These are phyloP conservation scores for Phalanger gymnotis DNA, from an alignment of 2,797 vertebrate species.

Conservation along the genomic window DNA sequence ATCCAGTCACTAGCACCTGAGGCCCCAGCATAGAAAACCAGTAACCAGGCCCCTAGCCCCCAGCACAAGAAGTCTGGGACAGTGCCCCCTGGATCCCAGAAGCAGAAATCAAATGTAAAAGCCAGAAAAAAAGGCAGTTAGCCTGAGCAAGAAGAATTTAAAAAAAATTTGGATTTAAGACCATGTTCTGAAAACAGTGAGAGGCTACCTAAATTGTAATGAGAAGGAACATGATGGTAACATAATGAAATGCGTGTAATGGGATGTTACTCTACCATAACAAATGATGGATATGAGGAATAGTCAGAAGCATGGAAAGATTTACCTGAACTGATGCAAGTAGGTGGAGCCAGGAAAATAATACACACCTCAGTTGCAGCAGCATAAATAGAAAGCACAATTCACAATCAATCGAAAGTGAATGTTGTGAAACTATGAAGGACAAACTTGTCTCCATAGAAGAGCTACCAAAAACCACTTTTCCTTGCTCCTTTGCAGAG, in stretches of 20 bases:
- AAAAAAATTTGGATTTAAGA: background rate
- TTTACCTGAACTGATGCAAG: background rate
- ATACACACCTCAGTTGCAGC: background rate
- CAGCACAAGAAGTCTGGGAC: too few relatives aligned
- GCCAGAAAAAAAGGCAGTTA: too few relatives aligned
- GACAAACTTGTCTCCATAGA: background rate
- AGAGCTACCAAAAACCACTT: background rate
- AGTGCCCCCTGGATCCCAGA: too few relatives aligned
- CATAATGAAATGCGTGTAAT: background rate
- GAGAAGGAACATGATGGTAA: background rate
- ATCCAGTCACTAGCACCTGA: too few relatives aligned
- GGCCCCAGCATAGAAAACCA: too few relatives aligned
- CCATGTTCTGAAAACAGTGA: background rate
- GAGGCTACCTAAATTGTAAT: background rate
- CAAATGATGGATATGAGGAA: background rate
- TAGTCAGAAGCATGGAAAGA: background rate
- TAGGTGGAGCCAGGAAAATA: background rate
- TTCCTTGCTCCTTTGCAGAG: background rate
- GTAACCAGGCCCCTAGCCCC: too few relatives aligned
- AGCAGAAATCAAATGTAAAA: too few relatives aligned
- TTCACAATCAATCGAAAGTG: background rate
- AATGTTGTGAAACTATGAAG: background rate
- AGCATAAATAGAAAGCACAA: background rate
- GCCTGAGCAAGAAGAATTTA: too few relatives aligned
- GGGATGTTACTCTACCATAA: background rate